Evolutionary conservation across 2,113 vertebrate species (phyloP).

Genomic region (Actenoides lindsayi): DNA sequence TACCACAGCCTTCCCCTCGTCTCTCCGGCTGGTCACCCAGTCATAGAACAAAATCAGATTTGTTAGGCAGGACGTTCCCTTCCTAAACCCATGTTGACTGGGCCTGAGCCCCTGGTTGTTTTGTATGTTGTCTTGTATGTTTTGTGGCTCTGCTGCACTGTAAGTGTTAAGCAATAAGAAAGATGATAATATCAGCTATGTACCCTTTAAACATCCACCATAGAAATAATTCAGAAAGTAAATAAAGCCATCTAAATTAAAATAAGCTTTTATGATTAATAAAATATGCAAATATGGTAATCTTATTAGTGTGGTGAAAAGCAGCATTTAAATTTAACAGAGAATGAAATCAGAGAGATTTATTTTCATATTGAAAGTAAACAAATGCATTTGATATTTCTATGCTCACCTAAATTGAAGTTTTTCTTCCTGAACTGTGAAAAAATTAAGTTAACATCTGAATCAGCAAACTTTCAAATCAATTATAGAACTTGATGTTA

Average conservation of each 20-base stretch:
- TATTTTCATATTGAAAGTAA: conserved; percentile 45
- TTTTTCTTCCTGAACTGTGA: neutral
- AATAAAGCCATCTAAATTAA: conserved; percentile 34
- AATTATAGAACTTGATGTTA: neutral
- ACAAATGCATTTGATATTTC: conserved; percentile 11
- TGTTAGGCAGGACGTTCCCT: no score
- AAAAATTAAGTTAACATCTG: neutral
- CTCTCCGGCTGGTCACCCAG: no score
- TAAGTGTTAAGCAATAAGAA: neutral
- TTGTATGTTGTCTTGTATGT: no score
- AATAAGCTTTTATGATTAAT: conserved; percentile 29
- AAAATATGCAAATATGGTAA: conserved; percentile 28
- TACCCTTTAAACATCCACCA: neutral
- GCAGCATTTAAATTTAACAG: neutral
- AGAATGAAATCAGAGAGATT: conserved; percentile 13
- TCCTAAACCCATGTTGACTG: no score
- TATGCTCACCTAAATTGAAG: neutral
- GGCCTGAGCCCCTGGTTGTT: no score
- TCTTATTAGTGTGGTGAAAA: conserved; percentile 25
- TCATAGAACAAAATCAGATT: no score
- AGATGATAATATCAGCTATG: neutral
- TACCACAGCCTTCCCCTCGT: no score
- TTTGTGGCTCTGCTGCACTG: neutral
- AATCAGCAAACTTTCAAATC: neutral
- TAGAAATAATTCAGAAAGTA: conserved; percentile 51